Percentiles rank a stretch among this genome's conserved stretches.
phyloP scores from a whole-genome alignment of 2,888 invertebrate genomes.

The Drosophila infuscata region DNA sequence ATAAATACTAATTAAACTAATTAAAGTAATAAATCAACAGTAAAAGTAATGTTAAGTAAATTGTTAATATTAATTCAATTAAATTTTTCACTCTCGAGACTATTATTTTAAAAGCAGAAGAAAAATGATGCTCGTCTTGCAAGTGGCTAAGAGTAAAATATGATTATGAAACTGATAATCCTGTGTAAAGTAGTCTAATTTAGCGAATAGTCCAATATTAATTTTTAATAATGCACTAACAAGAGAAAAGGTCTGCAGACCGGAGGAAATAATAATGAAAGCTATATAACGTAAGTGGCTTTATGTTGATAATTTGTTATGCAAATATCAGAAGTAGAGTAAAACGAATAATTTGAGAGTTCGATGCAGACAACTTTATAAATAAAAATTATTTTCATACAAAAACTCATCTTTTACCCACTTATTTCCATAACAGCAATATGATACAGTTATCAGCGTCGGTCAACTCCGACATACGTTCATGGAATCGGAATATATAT shows the following conservation, averaged over 20 bases:
- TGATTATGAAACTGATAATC: neutral
- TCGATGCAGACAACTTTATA: neutral
- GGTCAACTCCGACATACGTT: neutral
- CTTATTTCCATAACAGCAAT: neutral
- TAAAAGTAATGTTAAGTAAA: neutral
- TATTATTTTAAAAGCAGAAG: neutral
- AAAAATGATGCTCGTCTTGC: no score
- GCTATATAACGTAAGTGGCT: neutral
- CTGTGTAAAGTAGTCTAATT: neutral
- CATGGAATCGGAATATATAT: neutral
- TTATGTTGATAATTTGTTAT: neutral
- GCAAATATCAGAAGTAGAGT: neutral
- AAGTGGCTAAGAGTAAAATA: neutral
- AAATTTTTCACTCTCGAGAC: neutral
- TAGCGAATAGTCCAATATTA: neutral
- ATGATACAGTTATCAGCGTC: neutral
- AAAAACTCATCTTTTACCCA: no score
- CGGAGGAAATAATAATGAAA: neutral
- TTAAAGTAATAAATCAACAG: neutral
- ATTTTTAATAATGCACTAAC: neutral
- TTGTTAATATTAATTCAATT: no score
- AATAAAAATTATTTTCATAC: neutral
- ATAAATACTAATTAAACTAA: accelerated
- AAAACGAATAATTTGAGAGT: neutral
- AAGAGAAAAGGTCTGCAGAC: neutral